Base-by-base conservation (phyloP, 2,888 invertebrate species). In the Phymatocera aterrima region DNA sequence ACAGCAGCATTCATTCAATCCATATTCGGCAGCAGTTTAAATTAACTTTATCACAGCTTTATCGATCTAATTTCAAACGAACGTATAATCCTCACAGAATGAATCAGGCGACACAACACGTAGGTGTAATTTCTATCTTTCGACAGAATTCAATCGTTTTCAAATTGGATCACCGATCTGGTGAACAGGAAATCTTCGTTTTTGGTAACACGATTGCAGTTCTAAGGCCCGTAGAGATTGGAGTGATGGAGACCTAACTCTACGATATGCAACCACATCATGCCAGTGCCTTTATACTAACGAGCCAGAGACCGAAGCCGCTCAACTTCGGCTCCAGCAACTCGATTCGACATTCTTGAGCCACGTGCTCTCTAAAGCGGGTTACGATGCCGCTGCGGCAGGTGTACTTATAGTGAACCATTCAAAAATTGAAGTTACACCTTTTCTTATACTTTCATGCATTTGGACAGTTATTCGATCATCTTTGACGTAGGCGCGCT, bases 361-460 rank as follows among this genome's bases (percentile, higher is more conserved):
- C 70, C 70, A 72, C 70, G 70, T 72, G 70, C 70, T 72, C 34
- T 51, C 2, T 51, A 4, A 72, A 72, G 70, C 70, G 31, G 70
- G 70, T 72, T 51, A 72, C 70, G 31, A 72, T 34, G 28, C 31
- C 51, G 31, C 48, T 34, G 68, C 4, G 31, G 51, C 51, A 51
- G 18, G 31, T 18, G n/a, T 12, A 8, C 40, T 18, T 18, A 18
- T 51, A 51, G 51, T 48, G 2, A 28, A 34, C 24, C 34, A 34
- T 18, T 48, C 18, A 57, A 57, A 57, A 57, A 15, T 28, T 57
- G 12, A 51, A 72, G 18, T 72, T 51, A 18, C 0, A 34, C 12
- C 4, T 34, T 51, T 51, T 21, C 15, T 24, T 40, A 4, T 24
- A 43, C 3, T 12, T 43, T 65, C 1, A 65, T 21, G n/a, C n/a